phyloP scores from a whole-genome alignment of 2,113 vertebrate genomes.

The Entomyzon cyanotis region DNA sequence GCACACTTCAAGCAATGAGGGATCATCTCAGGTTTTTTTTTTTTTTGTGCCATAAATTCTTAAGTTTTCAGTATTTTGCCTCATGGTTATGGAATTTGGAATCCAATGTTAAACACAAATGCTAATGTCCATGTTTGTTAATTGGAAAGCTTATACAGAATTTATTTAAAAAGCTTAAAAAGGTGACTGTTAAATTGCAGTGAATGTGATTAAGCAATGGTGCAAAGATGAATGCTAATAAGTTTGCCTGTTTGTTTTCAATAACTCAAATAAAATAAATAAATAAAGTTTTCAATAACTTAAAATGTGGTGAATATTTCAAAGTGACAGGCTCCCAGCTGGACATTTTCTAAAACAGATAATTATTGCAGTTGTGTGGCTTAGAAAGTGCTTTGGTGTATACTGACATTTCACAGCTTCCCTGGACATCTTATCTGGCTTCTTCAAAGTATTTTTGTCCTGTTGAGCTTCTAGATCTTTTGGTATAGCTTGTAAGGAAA shows the following conservation, averaged over 20 bases:
- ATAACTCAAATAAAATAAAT: background rate
- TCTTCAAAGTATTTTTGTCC: background rate
- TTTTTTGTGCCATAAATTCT: background rate
- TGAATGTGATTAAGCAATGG: background rate
- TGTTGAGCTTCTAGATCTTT: background rate
- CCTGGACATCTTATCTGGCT: background rate
- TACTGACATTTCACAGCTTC: background rate
- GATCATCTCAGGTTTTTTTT: background rate
- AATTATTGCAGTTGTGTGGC: background rate
- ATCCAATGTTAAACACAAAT: background rate
- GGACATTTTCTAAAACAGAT: background rate
- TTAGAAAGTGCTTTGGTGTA: background rate
- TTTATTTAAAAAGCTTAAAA: background rate
- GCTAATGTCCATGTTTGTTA: background rate
- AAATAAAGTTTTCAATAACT: background rate
- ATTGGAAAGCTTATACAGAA: background rate
- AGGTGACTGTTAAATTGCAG: background rate
- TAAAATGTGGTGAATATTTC: background rate
- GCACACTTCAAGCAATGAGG: background rate
- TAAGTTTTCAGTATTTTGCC: background rate
- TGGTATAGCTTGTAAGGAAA: background rate
- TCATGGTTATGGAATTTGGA: background rate
- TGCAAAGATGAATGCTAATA: background rate
- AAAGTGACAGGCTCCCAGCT: background rate
- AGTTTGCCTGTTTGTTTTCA: background rate